Evolutionary conservation across 2,113 vertebrate species (phyloP).

Genomic region (Paralichthys olivaceus): DNA sequence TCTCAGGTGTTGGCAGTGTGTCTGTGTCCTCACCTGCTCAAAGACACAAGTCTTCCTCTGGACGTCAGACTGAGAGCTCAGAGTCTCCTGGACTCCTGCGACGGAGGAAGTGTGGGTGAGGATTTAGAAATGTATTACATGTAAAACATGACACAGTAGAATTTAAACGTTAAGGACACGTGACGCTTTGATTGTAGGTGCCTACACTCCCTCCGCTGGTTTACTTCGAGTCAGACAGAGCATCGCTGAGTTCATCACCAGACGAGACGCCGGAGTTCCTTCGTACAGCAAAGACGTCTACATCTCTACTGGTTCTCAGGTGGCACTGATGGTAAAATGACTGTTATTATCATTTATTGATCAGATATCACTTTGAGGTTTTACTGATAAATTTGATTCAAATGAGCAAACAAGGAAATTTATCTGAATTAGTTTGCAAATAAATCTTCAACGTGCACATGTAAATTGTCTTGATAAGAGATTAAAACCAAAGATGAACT

Average conservation of each 20-base stretch:
- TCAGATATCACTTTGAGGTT: no score
- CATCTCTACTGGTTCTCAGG: conserved; percentile 67
- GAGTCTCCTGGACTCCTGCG: conserved; percentile 65
- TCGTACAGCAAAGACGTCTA: conserved; percentile 63
- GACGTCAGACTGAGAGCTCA: conserved; percentile 69
- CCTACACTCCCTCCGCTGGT: conserved; percentile 66
- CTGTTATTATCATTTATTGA: not conserved
- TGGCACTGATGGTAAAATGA: conserved; percentile 66
- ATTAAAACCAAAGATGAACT: no score
- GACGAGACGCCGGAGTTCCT: conserved; percentile 69
- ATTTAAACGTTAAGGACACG: no score
- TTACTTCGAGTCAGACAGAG: conserved; percentile 44
- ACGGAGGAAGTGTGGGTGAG: conserved; percentile 74
- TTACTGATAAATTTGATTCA: no score
- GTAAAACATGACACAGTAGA: not conserved
- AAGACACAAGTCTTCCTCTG: conserved; percentile 39
- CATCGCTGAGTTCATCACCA: conserved; percentile 72
- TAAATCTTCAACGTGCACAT: no score
- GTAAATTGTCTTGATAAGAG: no score
- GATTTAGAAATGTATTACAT: not conserved
- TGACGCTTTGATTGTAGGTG: conserved; percentile 49
- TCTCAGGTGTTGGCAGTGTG: conserved; percentile 73
- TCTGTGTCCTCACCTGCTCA: conserved; percentile 69
- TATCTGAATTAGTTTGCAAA: no score
- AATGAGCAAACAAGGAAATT: no score